Conservation (phyloP, 2,888 invertebrate genomes). For the Drosophila macrothrix region DNA sequence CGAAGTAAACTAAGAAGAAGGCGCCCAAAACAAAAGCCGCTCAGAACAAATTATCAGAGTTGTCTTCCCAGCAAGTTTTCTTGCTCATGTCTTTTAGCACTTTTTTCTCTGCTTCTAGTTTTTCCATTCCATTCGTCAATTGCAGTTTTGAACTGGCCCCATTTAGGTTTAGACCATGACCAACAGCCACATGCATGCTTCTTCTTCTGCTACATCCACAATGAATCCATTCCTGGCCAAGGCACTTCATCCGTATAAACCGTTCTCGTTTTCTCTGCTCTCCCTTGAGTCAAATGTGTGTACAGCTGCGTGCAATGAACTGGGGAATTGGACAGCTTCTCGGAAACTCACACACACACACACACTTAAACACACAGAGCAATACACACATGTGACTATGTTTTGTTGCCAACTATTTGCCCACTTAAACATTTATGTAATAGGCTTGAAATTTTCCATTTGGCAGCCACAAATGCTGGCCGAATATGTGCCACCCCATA, state of each 20-base stretch:
- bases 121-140: constrained; percentile 52
- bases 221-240: constrained; percentile 13
- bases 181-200: constrained; percentile 6
- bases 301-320: constrained; percentile 70
- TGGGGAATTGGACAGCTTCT: constrained; percentile 39
- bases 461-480: constrained; percentile 63
- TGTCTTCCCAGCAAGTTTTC: constrained; percentile 68
- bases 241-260: constrained; percentile 44
- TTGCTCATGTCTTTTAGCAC: constrained; percentile 3
- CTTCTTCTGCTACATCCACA: not conserved
- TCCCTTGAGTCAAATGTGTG: constrained; percentile 69
- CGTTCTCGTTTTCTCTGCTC: constrained; percentile 36
- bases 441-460: constrained; percentile 76
- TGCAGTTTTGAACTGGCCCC: constrained; percentile 76
- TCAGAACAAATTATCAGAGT: constrained; percentile 77
- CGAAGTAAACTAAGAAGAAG: constrained; percentile 48
- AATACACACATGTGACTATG: constrained; percentile 18
- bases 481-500: constrained; percentile 49
- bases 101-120: constrained; percentile 21
- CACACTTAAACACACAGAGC: not conserved
- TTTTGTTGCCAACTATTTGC: constrained; percentile 64
- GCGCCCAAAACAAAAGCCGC: constrained; percentile 78
- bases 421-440: constrained; percentile 78
- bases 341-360: constrained; percentile 12
- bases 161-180: constrained; percentile 52